phyloP scores from a whole-genome alignment of 2,888 invertebrate genomes.

The Oxycera nigricornis region DNA sequence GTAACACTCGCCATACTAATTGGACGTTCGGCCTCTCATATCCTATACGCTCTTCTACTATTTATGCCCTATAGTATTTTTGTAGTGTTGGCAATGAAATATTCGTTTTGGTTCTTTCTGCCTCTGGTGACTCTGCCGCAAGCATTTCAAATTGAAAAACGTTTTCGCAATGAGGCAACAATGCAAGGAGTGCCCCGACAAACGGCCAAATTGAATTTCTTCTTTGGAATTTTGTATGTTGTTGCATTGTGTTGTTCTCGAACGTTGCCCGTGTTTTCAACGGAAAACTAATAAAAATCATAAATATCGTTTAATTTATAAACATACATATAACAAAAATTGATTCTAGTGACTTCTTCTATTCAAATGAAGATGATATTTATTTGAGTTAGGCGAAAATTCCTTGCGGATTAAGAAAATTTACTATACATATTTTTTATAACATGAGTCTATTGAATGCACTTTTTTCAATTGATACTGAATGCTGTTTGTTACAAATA shows the following conservation, averaged over 20 bases:
- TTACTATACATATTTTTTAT: neutral
- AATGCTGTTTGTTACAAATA: slow-evolving; percentile 23
- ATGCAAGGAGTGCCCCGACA: slow-evolving; percentile 85
- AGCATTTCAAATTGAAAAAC: slow-evolving; percentile 89
- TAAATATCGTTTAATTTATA: neutral
- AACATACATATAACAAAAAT: neutral
- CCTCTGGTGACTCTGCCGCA: slow-evolving; percentile 86
- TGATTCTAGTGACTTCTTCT: slow-evolving; percentile 23
- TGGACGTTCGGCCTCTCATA: slow-evolving; percentile 89
- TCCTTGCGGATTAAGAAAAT: neutral
- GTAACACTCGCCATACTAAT: slow-evolving; percentile 94
- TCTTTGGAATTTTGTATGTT: slow-evolving; percentile 89
- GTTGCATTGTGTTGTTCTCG: slow-evolving; percentile 78
- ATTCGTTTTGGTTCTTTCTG: slow-evolving; percentile 86
- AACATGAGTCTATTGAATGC: slow-evolving; percentile 30
- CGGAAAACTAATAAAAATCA: slow-evolving; percentile 5
- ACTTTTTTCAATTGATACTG: neutral
- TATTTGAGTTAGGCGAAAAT: slow-evolving; percentile 18
- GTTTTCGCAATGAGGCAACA: slow-evolving; percentile 79
- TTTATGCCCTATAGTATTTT: slow-evolving; percentile 92
- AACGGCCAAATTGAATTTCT: slow-evolving; percentile 89
- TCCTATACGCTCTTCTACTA: slow-evolving; percentile 86
- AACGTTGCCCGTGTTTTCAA: slow-evolving; percentile 63
- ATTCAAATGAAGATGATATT: slow-evolving; percentile 19
- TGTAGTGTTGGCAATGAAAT: slow-evolving; percentile 83